Conservation (phyloP, 2,888 invertebrate species). For the Abrostola tripartita region DNA sequence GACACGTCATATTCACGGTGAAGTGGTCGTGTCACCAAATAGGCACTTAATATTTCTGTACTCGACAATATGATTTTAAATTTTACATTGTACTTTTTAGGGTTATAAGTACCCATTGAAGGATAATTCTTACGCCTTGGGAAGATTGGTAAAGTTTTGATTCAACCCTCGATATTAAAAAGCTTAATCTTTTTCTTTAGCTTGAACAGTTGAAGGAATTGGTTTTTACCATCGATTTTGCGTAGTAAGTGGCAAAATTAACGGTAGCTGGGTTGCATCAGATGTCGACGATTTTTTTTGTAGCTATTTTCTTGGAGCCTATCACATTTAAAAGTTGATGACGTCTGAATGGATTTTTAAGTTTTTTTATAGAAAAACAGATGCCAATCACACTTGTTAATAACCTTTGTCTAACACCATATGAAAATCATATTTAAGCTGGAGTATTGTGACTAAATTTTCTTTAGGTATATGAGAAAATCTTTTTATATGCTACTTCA, state of each 20-base stretch:
- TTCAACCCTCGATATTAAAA: constrained; percentile 23
- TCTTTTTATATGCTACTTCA: too few relatives aligned
- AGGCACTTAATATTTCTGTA: constrained; percentile 67
- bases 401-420: too few relatives aligned
- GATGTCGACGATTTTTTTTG: too few relatives aligned
- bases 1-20: constrained; percentile 75
- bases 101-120: constrained; percentile 71
- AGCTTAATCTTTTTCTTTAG: constrained; percentile 36
- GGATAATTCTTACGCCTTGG: constrained; percentile 42
- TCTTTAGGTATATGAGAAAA: too few relatives aligned
- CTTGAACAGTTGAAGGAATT: constrained; percentile 15
- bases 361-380: too few relatives aligned
- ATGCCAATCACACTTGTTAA: too few relatives aligned
- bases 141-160: constrained; percentile 24
- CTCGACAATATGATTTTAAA: constrained; percentile 67
- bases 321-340: too few relatives aligned
- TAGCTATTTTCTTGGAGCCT: too few relatives aligned
- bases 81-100: constrained; percentile 64
- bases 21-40: constrained; percentile 75
- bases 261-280: constrained; percentile 6
- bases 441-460: too few relatives aligned
- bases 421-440: too few relatives aligned
- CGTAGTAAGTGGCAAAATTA: constrained; percentile 6
- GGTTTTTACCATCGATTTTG: constrained; percentile 11
- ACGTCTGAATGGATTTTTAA: too few relatives aligned